These are phyloP conservation scores for Mesembrinibis cayennensis DNA, from an alignment of 2,113 vertebrate species.

Conservation along the genomic window DNA sequence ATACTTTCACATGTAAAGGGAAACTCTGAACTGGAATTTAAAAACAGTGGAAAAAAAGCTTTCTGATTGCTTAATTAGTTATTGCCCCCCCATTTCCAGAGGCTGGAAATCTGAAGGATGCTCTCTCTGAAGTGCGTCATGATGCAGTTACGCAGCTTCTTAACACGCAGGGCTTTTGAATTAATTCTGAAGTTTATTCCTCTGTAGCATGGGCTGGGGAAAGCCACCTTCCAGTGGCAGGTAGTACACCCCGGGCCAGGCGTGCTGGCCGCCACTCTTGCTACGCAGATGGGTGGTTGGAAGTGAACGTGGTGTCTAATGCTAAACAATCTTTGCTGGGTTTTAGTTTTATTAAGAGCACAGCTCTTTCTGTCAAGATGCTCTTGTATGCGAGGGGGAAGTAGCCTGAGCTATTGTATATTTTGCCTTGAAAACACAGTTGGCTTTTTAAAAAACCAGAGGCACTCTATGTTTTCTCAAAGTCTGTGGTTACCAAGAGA, in stretches of 20 bases:
- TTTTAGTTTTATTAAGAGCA: neutral
- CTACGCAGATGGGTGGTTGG: neutral
- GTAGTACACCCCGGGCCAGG: neutral
- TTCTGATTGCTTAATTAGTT: neutral
- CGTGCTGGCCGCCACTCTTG: neutral
- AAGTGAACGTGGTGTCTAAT: neutral
- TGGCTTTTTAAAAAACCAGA: neutral
- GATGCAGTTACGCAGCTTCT: neutral
- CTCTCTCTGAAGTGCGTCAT: neutral
- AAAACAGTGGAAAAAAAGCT: neutral
- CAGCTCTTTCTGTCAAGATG: neutral
- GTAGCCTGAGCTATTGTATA: neutral
- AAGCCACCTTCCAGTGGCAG: neutral
- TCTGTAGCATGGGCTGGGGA: neutral
- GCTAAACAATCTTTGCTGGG: neutral
- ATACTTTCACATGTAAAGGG: neutral
- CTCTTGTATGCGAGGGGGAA: neutral
- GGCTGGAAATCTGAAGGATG: neutral
- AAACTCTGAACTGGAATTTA: neutral
- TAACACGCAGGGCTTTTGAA: neutral
- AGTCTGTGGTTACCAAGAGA: neutral
- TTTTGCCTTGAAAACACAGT: conserved; percentile 1
- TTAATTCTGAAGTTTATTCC: neutral
- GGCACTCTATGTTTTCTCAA: neutral
- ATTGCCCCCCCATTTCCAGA: neutral